These are phyloP conservation scores for Paraescarpia echinospica DNA, from an alignment of 1,140 invertebrate genomes.

Conservation along the genomic window DNA sequence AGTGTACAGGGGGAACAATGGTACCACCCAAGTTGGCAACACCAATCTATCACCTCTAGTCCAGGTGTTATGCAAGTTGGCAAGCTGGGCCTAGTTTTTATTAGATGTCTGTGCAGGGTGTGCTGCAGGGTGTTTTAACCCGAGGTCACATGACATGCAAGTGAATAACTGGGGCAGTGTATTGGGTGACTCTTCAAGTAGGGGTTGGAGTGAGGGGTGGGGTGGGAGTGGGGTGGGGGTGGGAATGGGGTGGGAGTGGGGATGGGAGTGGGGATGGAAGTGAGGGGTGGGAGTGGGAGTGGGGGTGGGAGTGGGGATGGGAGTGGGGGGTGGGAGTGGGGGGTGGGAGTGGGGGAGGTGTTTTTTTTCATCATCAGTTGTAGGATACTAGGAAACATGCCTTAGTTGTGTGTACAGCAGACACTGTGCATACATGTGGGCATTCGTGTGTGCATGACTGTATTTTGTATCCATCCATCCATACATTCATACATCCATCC, in stretches of 20 bases:
- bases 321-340: too few species aligned
- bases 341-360: too few species aligned
- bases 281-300: background rate
- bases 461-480: too few species aligned
- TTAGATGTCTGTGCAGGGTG: background rate
- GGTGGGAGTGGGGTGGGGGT: background rate
- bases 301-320: background rate
- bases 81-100: background rate
- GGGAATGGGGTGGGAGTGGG: too few species aligned
- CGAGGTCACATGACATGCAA: background rate
- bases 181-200: background rate
- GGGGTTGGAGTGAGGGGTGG: too few species aligned
- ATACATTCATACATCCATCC: too few species aligned
- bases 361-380: too few species aligned
- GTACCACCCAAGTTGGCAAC: background rate
- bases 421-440: too few species aligned
- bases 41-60: background rate
- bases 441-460: too few species aligned
- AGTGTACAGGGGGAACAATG: background rate
- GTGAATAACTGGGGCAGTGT: background rate
- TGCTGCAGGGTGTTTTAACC: background rate
- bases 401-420: background rate
- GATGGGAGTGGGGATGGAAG: background rate
- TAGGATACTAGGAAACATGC: background rate
- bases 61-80: background rate